phyloP scores from a whole-genome alignment of 2,888 invertebrate genomes.

The Timema podura region DNA sequence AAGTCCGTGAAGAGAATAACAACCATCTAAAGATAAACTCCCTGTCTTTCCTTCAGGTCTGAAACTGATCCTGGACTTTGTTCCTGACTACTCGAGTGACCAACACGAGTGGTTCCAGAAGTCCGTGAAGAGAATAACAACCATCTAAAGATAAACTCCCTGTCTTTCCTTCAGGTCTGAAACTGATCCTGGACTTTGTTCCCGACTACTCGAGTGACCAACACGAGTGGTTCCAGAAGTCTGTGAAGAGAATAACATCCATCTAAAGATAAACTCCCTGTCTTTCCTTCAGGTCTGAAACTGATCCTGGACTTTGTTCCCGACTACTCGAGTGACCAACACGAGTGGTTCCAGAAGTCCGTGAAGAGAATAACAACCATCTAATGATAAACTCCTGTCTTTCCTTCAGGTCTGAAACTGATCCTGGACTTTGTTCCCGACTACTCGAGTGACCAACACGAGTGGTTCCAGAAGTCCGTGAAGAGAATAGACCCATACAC shows the following conservation, averaged over 20 bases:
- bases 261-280: too few relatives aligned
- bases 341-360: conserved; percentile 47
- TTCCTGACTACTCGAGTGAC: conserved; percentile 41
- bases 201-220: conserved; percentile 41
- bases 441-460: conserved; percentile 18
- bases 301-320: conserved; percentile 39
- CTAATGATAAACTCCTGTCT: not conserved
- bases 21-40: too few relatives aligned
- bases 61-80: conserved; percentile 40
- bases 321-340: conserved; percentile 42
- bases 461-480: conserved; percentile 21
- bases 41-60: conserved; percentile 33
- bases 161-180: conserved; percentile 35
- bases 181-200: conserved; percentile 40
- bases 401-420: conserved; percentile 14
- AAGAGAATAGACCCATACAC: conserved; percentile 18
- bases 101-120: conserved; percentile 42
- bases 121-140: conserved; percentile 53
- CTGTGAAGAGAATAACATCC: conserved; percentile 49
- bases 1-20: conserved; percentile 55
- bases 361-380: too few relatives aligned
- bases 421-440: conserved; percentile 21
- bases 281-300: conserved; percentile 32
- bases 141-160: too few relatives aligned
- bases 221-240: conserved; percentile 47